These are phyloP conservation scores for Caradrina clavipalpis DNA, from an alignment of 2,888 invertebrate genomes.

Conservation along the genomic window DNA sequence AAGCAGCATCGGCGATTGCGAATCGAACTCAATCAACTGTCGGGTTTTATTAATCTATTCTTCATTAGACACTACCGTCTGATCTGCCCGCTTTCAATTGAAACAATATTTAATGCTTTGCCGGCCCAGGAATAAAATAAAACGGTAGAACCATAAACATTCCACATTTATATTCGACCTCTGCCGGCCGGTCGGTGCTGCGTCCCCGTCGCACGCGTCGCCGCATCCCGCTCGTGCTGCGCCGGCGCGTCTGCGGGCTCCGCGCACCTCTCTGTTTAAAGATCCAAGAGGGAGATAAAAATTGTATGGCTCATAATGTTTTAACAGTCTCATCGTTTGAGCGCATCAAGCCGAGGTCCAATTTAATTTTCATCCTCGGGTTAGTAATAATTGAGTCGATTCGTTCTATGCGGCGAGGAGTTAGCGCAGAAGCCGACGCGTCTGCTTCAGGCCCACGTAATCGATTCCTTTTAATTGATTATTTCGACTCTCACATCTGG, in stretches of 20 bases:
- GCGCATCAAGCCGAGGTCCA: conserved; percentile 68
- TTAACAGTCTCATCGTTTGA: conserved; percentile 83
- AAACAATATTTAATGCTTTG: conserved; percentile 90
- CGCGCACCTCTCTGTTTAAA: conserved; percentile 79
- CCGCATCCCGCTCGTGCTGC: conserved; percentile 81
- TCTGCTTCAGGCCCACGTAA: conserved; percentile 75
- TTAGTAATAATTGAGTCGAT: conserved; percentile 87
- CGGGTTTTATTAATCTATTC: conserved; percentile 84
- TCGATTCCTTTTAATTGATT: conserved; percentile 85
- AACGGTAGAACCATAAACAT: conserved; percentile 91
- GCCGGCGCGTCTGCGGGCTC: conserved; percentile 87
- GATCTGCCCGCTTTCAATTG: conserved; percentile 90
- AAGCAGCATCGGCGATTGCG: conserved; percentile 76
- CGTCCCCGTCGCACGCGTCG: conserved; percentile 71
- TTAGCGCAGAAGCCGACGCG: conserved; percentile 76
- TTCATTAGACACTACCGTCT: conserved; percentile 86
- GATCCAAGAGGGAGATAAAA: conserved; percentile 88
- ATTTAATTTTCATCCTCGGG: conserved; percentile 87
- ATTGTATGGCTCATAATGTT: conserved; percentile 89
- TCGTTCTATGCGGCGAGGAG: conserved; percentile 84
- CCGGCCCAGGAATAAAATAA: conserved; percentile 89
- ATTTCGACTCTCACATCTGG: conserved; percentile 75
- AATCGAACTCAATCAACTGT: conserved; percentile 85
- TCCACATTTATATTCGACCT: conserved; percentile 91
- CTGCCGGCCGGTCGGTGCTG: conserved; percentile 81